phyloP scores from a whole-genome alignment of 2,888 invertebrate species.

The Yponomeuta malinellus region DNA sequence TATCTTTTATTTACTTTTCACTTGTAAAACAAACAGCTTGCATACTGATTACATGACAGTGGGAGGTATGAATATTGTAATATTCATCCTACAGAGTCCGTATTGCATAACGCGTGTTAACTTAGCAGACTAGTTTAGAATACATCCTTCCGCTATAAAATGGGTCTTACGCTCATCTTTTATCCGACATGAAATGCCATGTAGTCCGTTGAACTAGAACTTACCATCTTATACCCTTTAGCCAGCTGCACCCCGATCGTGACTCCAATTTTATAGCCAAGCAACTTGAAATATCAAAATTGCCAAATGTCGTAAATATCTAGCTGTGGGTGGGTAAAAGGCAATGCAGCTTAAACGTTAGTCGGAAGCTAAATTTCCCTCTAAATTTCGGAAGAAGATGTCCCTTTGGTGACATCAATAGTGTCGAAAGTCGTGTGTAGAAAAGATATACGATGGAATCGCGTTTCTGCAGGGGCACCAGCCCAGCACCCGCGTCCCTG shows the following conservation, averaged over 20 bases:
- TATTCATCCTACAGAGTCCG: too few relatives aligned
- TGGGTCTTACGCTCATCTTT: too few relatives aligned
- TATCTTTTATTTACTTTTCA: constrained; percentile 11
- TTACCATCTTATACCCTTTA: background rate
- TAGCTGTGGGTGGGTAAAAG: background rate
- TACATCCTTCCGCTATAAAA: background rate
- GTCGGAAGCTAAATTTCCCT: background rate
- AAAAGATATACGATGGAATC: background rate
- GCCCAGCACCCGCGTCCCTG: constrained; percentile 24
- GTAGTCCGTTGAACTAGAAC: background rate
- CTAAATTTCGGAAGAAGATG: too few relatives aligned
- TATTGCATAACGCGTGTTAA: too few relatives aligned
- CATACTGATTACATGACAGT: background rate
- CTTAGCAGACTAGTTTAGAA: background rate
- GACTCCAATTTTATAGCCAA: background rate
- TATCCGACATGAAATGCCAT: background rate
- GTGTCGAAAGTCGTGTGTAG: background rate
- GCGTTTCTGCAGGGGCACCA: constrained; percentile 11
- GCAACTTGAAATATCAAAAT: background rate
- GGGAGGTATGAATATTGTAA: background rate
- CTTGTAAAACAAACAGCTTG: background rate
- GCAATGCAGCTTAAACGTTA: background rate
- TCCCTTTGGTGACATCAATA: constrained; percentile 1
- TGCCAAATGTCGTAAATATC: background rate
- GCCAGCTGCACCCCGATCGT: background rate